Evolutionary conservation across 2,888 invertebrate genomes (phyloP).

Genomic region (Apoderus coryli): DNA sequence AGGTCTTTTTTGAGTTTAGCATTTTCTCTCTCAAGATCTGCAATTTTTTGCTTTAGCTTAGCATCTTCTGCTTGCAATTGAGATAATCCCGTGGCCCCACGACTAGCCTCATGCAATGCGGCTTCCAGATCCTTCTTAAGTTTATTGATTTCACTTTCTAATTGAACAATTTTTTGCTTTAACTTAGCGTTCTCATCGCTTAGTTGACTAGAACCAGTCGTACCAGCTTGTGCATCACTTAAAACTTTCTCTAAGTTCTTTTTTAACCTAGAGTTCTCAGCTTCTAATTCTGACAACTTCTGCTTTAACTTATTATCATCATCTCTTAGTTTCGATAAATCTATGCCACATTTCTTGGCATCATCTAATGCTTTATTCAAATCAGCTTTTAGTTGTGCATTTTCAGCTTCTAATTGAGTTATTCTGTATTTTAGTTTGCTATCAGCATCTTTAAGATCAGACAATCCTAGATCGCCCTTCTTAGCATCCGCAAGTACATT

Average conservation of each 20-base stretch:
- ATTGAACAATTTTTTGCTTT: constrained; percentile 15
- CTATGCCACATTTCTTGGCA: constrained; percentile 13
- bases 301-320: constrained; percentile 15
- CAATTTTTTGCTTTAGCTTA: constrained; percentile 19
- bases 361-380: constrained; percentile 16
- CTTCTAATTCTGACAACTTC: constrained; percentile 15
- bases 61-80: constrained; percentile 17
- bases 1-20: constrained; percentile 15
- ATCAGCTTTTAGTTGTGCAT: constrained; percentile 16
- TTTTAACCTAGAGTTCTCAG: constrained; percentile 17
- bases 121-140: constrained; percentile 16
- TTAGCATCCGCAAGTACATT: constrained; percentile 14
- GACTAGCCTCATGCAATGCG: constrained; percentile 14
- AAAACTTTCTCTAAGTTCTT: constrained; percentile 15
- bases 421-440: constrained; percentile 15
- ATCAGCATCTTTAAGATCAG: constrained; percentile 12
- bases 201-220: constrained; percentile 8
- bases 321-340: constrained; percentile 14
- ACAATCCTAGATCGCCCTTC: constrained; percentile 13
- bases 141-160: constrained; percentile 14
- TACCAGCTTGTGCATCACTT: constrained; percentile 12
- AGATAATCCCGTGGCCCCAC: constrained; percentile 11
- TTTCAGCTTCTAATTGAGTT: constrained; percentile 16
- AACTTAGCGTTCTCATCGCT: constrained; percentile 13
- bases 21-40: constrained; percentile 19